Evolutionary conservation across 1,140 invertebrate genomes (phyloP).

Genomic region (Brachionus angularis): DNA sequence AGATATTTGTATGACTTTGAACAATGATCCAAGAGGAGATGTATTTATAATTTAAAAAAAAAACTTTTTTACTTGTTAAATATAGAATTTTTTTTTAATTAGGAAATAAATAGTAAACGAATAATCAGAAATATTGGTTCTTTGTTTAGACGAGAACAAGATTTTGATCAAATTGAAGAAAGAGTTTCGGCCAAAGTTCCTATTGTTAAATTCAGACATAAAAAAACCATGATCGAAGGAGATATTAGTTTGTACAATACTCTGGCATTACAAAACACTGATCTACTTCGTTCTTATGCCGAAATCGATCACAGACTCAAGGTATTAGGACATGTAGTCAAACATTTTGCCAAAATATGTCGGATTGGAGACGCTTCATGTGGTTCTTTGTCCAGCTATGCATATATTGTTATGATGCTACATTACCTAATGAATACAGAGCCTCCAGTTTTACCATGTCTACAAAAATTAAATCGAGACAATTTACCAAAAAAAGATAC

Average conservation of each 20-base stretch:
- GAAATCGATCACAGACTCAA: conserved; percentile 62
- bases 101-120: conserved; percentile 2
- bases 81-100: too few species aligned
- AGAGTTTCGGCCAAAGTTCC: conserved; percentile 63
- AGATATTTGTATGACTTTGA: conserved; percentile 65
- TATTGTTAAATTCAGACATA: conserved; percentile 64
- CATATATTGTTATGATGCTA: conserved; percentile 65
- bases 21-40: conserved; percentile 47
- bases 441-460: conserved; percentile 64
- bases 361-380: conserved; percentile 65
- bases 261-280: conserved; percentile 63
- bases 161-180: conserved; percentile 21
- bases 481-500: conserved; percentile 46
- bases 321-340: conserved; percentile 63
- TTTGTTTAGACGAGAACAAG: not conserved
- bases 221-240: conserved; percentile 59
- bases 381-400: conserved; percentile 66
- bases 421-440: conserved; percentile 64
- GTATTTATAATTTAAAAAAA: too few species aligned
- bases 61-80: too few species aligned
- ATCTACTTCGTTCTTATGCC: conserved; percentile 61
- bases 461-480: conserved; percentile 56
- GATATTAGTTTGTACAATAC: conserved; percentile 66
- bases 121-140: conserved; percentile 7
- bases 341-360: conserved; percentile 64